Evolutionary conservation across 2,888 invertebrate species (phyloP).

Genomic region (Napeogenes inachia): DNA sequence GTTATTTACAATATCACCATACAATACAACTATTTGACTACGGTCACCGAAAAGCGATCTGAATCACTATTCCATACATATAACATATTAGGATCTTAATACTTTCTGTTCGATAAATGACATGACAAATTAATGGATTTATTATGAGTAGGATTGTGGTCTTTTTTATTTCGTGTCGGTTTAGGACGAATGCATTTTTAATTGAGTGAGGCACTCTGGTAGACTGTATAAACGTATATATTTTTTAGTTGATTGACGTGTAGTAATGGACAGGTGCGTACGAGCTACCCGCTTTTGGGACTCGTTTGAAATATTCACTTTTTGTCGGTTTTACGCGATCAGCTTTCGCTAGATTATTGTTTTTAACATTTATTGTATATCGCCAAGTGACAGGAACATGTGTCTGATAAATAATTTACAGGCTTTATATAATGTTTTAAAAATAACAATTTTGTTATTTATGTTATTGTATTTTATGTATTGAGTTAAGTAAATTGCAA

Average conservation of each 20-base stretch:
- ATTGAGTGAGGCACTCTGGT: constrained; percentile 76
- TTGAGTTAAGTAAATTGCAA: too few species aligned
- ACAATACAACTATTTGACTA: constrained; percentile 64
- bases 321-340: constrained; percentile 56
- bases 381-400: constrained; percentile 8
- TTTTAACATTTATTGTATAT: constrained; percentile 49
- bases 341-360: constrained; percentile 37
- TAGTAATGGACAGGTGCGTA: constrained; percentile 76
- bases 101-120: constrained; percentile 68
- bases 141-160: constrained; percentile 71
- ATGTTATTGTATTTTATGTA: constrained; percentile 9
- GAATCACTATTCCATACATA: constrained; percentile 48
- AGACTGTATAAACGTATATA: constrained; percentile 69
- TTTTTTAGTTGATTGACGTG: constrained; percentile 77
- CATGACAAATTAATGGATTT: constrained; percentile 78
- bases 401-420: constrained; percentile 9
- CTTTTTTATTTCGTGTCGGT: constrained; percentile 61
- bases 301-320: constrained; percentile 53
- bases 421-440: constrained; percentile 3
- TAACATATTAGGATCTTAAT: constrained; percentile 51
- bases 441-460: not conserved
- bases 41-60: constrained; percentile 61
- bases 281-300: constrained; percentile 72
- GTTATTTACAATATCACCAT: constrained; percentile 66
- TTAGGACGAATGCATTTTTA: constrained; percentile 77